Evolutionary conservation across 2,888 invertebrate species (phyloP), one percentile per base, ranked within the genome.

Genomic region (Acanthosepion pharaonis): DNA sequence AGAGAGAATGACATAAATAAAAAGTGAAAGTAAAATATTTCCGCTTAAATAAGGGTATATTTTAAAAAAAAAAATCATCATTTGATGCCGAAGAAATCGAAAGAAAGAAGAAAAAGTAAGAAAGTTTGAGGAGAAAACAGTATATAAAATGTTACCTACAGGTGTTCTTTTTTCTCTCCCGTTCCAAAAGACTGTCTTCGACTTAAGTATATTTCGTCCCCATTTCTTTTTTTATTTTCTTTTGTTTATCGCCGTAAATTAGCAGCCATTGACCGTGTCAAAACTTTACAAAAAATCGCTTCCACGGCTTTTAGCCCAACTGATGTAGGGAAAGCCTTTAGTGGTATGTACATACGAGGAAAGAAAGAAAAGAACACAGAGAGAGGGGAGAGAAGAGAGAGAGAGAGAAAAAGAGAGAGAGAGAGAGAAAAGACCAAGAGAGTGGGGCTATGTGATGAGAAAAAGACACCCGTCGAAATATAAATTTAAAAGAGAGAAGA

Each of bases 281-380:
- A 78, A 78, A 78, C n/a, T 78, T 78, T n/a, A 78, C n/a, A 78
- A n/a, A 78, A 78, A 78, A 78, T 78, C 33, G 78, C 78, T 78
- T 78, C 78, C 78, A 78, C 78, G n/a, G 78, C 33, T 78, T 78
- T 78, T n/a, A 78, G n/a, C 78, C 78, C 11, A 78, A 78, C 78
- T n/a, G 78, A n/a, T n/a, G 78, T 78, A 28, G 78, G n/a, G n/a
- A n/a, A 78, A 78, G n/a, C n/a, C 11, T n/a, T 78, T 78, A n/a
- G 78, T 78, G n/a, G 78, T 78, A n/a, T 9, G n/a, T n/a, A 78
- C 15, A 78, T 33, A 15, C 11, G 15, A 33, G 18, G 11, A 78
- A 33, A n/a, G n/a, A 78, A 33, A n/a, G n/a, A 78, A 33, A 33
- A n/a, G n/a, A 78, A 15, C 20, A 64, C 28, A 64, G 28, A 28